Conservation (phyloP, 2,888 invertebrate species). For the Lycia hirtaria region DNA sequence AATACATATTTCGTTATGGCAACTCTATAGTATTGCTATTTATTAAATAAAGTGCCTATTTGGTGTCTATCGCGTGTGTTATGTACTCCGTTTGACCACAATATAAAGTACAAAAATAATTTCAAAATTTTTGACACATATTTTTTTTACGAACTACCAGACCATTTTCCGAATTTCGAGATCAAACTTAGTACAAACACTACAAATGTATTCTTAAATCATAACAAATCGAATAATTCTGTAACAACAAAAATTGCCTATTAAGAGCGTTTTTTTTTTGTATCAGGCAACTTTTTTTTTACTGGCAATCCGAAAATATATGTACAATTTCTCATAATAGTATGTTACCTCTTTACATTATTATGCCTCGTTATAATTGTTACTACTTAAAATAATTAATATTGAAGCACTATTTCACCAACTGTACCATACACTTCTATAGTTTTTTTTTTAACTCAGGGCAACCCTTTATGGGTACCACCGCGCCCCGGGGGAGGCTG, state of each 20-base stretch:
- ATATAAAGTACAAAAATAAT: constrained; percentile 32
- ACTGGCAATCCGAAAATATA: constrained; percentile 17
- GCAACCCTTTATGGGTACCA: too few relatives aligned
- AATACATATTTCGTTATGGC: constrained; percentile 41
- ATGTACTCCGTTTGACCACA: constrained; percentile 31
- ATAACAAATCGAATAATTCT: constrained; percentile 40
- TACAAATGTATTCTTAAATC: constrained; percentile 26
- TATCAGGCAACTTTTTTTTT: constrained; percentile 47
- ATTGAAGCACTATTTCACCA: constrained; percentile 5
- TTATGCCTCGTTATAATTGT: constrained; percentile 71
- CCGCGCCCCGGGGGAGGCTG: too few relatives aligned
- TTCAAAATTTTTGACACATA: constrained; percentile 36
- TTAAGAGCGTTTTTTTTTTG: constrained; percentile 23
- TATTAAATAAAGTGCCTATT: too few relatives aligned
- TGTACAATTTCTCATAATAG: constrained; percentile 26
- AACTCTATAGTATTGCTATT: constrained; percentile 40
- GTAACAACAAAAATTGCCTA: constrained; percentile 35
- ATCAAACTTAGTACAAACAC: constrained; percentile 46
- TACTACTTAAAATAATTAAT: constrained; percentile 62
- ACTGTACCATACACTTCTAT: background rate
- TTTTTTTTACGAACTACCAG: constrained; percentile 37
- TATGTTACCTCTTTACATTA: constrained; percentile 43
- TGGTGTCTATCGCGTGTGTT: constrained; percentile 18
- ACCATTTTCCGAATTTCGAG: constrained; percentile 42
- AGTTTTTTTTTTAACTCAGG: too few relatives aligned